Conservation (phyloP, 2,113 vertebrate species). For the Ovis aries region ARS-UI_Ramb_v3.0 NC_056065.1:4319501-4320000, state of each 20-base stretch:
- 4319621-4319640: not conserved
- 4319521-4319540: not conserved
- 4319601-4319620: not conserved
- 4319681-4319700: rapidly evolving
- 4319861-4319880: not conserved
- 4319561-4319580: not conserved
- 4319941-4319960: not conserved
- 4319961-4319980: not conserved
- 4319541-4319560: not conserved
- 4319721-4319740: not conserved
- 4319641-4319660: not conserved
- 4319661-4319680: not conserved
- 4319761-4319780: not conserved
- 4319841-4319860: not conserved
- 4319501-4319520: not conserved
- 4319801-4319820: not conserved
- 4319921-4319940: not conserved
- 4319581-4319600: not conserved
- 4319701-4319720: not conserved
- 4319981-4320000: not conserved
- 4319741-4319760: not conserved
- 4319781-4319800: not conserved
- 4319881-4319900: not conserved
- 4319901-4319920: not conserved
- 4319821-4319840: not conserved